Percentiles rank a stretch among this genome's conserved stretches.
phyloP scores from a whole-genome alignment of 2,113 vertebrate genomes.

The Origma solitaria region DNA sequence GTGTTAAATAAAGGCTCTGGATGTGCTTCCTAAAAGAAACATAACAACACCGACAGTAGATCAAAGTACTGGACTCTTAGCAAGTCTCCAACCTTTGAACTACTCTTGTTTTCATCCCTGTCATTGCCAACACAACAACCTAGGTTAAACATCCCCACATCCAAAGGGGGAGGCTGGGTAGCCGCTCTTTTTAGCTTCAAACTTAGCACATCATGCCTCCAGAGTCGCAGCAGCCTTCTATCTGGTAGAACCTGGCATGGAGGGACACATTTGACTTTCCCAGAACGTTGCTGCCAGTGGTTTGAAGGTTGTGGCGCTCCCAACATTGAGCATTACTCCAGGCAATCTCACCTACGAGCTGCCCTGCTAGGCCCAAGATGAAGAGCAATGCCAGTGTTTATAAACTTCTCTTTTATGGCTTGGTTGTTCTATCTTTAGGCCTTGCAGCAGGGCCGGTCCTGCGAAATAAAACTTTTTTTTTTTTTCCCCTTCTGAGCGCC shows the following conservation, averaged over 20 bases:
- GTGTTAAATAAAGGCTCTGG: constrained; percentile 60
- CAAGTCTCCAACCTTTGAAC: constrained; percentile 57
- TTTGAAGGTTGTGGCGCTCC: background rate
- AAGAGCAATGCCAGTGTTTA: constrained; percentile 5
- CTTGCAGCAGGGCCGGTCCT: background rate
- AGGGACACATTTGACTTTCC: background rate
- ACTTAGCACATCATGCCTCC: background rate
- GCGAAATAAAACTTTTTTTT: background rate
- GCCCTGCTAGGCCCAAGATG: background rate
- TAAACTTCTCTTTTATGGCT: background rate
- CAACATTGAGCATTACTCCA: background rate
- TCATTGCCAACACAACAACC: constrained; percentile 43
- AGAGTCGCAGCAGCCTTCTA: background rate
- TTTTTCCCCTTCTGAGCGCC: background rate
- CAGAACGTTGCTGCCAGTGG: background rate
- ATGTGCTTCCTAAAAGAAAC: constrained; percentile 61
- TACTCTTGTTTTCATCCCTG: constrained; percentile 50
- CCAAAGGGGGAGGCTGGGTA: background rate
- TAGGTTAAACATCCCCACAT: constrained; percentile 52
- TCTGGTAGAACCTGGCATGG: background rate
- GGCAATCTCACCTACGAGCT: background rate
- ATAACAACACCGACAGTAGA: constrained; percentile 61
- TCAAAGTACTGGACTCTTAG: constrained; percentile 74
- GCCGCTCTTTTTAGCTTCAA: background rate
- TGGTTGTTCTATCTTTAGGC: background rate